Percentiles rank a stretch among this genome's conserved stretches.
phyloP scores from a whole-genome alignment of 2,797 vertebrate genomes.

The Heliangelus exortis region DNA sequence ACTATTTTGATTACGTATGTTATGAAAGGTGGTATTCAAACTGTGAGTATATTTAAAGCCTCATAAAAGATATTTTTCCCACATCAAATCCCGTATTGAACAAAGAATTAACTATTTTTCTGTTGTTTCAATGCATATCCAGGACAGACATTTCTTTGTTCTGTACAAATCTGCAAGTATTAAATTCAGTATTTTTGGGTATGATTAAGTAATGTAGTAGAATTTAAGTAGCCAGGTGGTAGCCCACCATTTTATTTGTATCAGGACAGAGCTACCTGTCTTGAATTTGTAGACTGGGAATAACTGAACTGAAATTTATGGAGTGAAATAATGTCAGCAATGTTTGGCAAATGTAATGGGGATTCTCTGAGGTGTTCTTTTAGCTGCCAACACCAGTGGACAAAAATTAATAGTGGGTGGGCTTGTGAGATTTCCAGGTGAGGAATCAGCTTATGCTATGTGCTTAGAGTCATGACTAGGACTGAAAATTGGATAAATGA shows the following conservation, averaged over 20 bases:
- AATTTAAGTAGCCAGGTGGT: not conserved
- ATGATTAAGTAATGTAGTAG: not conserved
- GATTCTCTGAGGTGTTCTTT: not conserved
- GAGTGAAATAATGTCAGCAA: not conserved
- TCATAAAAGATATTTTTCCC: not conserved
- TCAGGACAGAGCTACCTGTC: not conserved
- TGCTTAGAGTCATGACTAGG: not conserved
- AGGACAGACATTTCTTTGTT: not conserved
- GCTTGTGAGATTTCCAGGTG: not conserved
- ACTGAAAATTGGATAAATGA: not conserved
- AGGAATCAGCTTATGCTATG: not conserved
- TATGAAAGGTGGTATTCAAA: conserved; percentile 60
- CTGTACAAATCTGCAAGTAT: not conserved
- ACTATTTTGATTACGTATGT: conserved; percentile 58
- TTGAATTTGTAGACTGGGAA: not conserved
- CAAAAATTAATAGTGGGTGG: not conserved
- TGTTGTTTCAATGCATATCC: not conserved
- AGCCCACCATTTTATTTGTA: not conserved
- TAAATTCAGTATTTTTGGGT: not conserved
- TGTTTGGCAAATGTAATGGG: not conserved
- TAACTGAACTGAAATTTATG: not conserved
- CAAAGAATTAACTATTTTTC: not conserved
- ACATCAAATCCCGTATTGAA: not conserved
- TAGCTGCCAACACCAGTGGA: not conserved
- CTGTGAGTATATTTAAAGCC: conserved; percentile 71